Base-by-base conservation (phyloP, 2,113 vertebrate genomes). In the Cyanocitta stelleri region DNA sequence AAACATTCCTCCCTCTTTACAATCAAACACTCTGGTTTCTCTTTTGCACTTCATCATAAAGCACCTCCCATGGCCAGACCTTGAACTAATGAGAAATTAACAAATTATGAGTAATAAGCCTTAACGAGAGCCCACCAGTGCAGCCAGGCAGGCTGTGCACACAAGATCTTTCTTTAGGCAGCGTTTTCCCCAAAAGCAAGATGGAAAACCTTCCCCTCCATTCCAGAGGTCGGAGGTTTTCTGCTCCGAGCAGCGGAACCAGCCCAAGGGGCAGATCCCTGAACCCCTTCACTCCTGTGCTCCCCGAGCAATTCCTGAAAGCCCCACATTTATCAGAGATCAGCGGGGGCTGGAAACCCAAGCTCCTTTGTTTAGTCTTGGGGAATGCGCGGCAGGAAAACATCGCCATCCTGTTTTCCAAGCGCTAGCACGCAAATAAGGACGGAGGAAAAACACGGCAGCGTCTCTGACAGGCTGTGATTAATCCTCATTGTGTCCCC, bases 341-440 rank as follows among this genome's bases (percentile, higher is more conserved):
- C 69, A 33, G 51, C 27, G 4, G 63, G 72, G 48, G 30, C 85
- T 97, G 96, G 95, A 92, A 97, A 82, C 33, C 48, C 86, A 39
- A 49, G 48, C 94, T 97, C 96, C 77, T 94, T 97, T 97, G 97
- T 97, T 97, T 97, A 97, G 97, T 97, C 95, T 97, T 43, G 1
- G 69, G 52, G 86, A 96, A 97, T 94, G 85, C 0, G 48, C 9
- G 17, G 93, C 96, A 95, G 95, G 96, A 97, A 97, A 95, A 95
- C 89, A 59, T 93, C 13, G n/a, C 93, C 96, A 97, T 97, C 95
- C 95, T 97, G 96, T 97, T 97, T 97, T 97, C 73, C 89, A 97
- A 85, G 87, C 72, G 0, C 85, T 79, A 87, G 91, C 93, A 95
- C 95, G 77, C 96, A 96, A 95, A 95, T 90, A 95, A 91, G 95